Percentiles rank a stretch among this genome's conserved stretches.
These are phyloP conservation scores for Orgyia antiqua DNA, from an alignment of 2,888 invertebrate genomes.

Conservation along the genomic window DNA sequence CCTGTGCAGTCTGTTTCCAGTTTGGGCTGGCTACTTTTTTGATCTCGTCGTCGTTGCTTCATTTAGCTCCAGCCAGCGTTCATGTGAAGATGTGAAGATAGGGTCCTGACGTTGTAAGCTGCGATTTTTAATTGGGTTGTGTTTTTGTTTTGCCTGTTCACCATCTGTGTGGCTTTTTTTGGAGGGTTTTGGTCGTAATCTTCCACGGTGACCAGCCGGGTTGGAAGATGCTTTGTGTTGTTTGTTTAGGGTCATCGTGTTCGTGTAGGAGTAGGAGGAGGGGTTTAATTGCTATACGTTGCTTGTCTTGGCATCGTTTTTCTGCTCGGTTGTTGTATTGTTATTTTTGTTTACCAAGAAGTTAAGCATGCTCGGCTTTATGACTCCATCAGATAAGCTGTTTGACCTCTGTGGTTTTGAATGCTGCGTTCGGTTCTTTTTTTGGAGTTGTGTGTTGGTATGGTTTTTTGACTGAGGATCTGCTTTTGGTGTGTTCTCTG, in stretches of 20 bases:
- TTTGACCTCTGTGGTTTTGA: slow-evolving; percentile 5
- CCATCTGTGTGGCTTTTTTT: not conserved
- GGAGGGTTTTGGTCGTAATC: slow-evolving; percentile 3
- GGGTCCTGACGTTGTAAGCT: too few species aligned
- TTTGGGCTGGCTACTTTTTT: not conserved
- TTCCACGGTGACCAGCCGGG: slow-evolving; percentile 2
- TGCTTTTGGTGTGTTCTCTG: slow-evolving; percentile 1
- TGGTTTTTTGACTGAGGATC: slow-evolving; percentile 2
- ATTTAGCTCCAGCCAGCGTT: too few species aligned
- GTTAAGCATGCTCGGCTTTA: slow-evolving; percentile 10
- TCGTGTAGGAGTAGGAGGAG: slow-evolving; percentile 3
- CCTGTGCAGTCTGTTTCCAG: not conserved
- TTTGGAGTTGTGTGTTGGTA: slow-evolving; percentile 6
- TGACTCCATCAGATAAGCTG: slow-evolving; percentile 9
- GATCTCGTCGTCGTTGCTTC: not conserved
- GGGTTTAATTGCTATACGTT: slow-evolving; percentile 2
- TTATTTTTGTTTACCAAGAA: slow-evolving; percentile 1
- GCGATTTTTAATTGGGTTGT: not conserved
- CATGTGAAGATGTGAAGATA: too few species aligned
- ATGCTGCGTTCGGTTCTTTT: slow-evolving; percentile 8
- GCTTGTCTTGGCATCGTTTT: slow-evolving; percentile 1
- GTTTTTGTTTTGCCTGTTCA: not conserved
- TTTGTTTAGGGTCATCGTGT: slow-evolving; percentile 1
- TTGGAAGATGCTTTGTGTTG: slow-evolving; percentile 4
- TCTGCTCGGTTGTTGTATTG: not conserved